Evolutionary conservation across 2,113 vertebrate species (phyloP), one percentile per base, ranked within the genome.

Genomic region (Elgaria multicarinata): DNA sequence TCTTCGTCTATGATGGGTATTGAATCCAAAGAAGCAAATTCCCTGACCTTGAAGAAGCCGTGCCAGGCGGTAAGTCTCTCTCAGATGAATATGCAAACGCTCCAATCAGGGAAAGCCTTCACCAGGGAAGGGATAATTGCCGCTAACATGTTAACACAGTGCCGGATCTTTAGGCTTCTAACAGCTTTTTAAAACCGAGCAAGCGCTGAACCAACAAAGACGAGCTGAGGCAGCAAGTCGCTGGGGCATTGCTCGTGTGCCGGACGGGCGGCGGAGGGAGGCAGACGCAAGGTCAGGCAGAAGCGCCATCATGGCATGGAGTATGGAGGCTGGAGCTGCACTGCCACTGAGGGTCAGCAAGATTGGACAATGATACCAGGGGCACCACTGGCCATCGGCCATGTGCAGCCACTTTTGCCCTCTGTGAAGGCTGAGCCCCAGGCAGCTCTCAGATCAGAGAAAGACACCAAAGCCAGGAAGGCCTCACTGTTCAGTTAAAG

Each of bases 1-100:
- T 94, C 93, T 94, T 78, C 0, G 72, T 92, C 93, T 93, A 93
- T 89, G 90, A 90, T 94, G 93, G 93, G 92, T 93, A 95, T 91
- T 94, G 92, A 95, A 93, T 93, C 89, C 93, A 89, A 92, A 92
- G 91, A 94, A 94, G 91, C 36, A 89, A 93, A 95, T 53, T 94
- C 90, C 94, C 93, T 86, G 91, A 94, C 96, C 94, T 95, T 96
- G 95, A 95, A 89, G 53, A 95, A 94, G 90, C 91, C 93, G 93
- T 92, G 91, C 92, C 83, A 78, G 72, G 91, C 94, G 93, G 90
- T 93, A 92, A 82, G 0, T 83, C 72, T 88, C 55, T 86, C 85
- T 78, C 1, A 0, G 39, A 95, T 95, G 94, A 95, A 94, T 94
- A 96, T 94, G 95, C 94, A 95, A 90, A 84, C 93, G 90, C 90